phyloP scores from a whole-genome alignment of 1,140 invertebrate genomes.

The Drosophila parvula region DNA sequence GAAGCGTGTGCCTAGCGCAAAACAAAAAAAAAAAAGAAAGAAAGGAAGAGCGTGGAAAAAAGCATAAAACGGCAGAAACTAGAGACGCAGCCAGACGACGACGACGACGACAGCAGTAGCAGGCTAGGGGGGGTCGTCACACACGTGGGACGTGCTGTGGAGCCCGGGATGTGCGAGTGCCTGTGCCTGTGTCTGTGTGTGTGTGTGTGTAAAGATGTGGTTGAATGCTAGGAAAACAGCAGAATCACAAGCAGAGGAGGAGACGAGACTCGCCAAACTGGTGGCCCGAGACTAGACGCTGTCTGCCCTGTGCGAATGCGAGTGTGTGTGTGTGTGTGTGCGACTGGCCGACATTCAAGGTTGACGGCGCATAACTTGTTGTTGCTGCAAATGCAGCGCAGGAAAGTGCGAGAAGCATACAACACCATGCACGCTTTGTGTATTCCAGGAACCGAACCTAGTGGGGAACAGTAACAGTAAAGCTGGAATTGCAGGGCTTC shows the following conservation, averaged over 20 bases:
- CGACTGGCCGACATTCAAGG: conserved; percentile 77
- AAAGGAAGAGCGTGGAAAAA: conserved; percentile 37
- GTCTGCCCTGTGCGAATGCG: conserved; percentile 12
- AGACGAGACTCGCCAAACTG: conserved; percentile 52
- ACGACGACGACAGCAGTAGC: not conserved
- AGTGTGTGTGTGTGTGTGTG: conserved; percentile 45
- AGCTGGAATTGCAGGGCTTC: conserved; percentile 23
- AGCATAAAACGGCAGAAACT: conserved; percentile 41
- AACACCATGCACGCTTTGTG: not conserved
- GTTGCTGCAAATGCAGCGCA: conserved; percentile 52
- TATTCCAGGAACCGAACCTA: not conserved
- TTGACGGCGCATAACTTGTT: conserved; percentile 71
- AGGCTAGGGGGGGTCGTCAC: conserved; percentile 10
- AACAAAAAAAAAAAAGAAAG: conserved; percentile 11
- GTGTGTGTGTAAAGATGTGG: conserved; percentile 7
- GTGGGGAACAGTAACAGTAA: conserved; percentile 29
- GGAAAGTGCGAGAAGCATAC: conserved; percentile 16
- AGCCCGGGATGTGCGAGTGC: conserved; percentile 18
- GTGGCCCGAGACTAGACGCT: conserved; percentile 43
- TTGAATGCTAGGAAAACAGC: conserved; percentile 47
- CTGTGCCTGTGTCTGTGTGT: conserved; percentile 1
- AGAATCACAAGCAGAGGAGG: conserved; percentile 11
- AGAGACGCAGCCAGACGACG: conserved; percentile 50
- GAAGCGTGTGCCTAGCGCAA: conserved; percentile 70
- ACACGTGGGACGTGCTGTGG: conserved; percentile 54